Conservation (phyloP, 2,888 invertebrate species). For the Cloeon dipterum region DNA sequence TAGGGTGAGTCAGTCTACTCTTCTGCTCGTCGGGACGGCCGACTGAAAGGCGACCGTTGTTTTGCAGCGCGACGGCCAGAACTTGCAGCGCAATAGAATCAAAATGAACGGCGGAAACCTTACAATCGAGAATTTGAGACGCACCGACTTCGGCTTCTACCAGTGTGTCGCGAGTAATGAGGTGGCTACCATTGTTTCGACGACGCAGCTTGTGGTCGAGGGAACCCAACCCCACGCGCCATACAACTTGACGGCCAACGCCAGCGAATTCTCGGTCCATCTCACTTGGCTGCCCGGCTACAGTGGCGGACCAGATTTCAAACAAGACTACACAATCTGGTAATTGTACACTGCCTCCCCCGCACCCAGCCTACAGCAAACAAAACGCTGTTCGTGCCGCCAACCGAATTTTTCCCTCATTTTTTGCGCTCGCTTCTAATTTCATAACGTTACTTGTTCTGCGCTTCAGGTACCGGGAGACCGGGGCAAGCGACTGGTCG, state of each 20-base stretch:
- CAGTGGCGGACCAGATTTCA: slow-evolving; percentile 84
- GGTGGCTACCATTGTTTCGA: slow-evolving; percentile 82
- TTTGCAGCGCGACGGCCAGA: slow-evolving; percentile 46
- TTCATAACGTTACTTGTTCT: neutral
- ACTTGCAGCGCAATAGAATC: slow-evolving; percentile 57
- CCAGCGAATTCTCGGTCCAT: slow-evolving; percentile 75
- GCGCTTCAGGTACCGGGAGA: slow-evolving; percentile 45
- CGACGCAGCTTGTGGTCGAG: slow-evolving; percentile 73
- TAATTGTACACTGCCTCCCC: slow-evolving; percentile 10
- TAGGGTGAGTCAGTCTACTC: slow-evolving; percentile 25
- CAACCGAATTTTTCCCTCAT: neutral
- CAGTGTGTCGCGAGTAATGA: slow-evolving; percentile 91
- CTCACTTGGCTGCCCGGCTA: slow-evolving; percentile 87
- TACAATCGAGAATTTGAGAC: slow-evolving; percentile 65
- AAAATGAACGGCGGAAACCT: slow-evolving; percentile 69
- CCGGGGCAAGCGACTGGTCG: slow-evolving; percentile 73
- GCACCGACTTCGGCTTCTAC: slow-evolving; percentile 84
- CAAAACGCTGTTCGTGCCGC: neutral
- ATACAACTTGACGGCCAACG: slow-evolving; percentile 76
- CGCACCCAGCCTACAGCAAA: neutral
- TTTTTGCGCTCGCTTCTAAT: neutral
- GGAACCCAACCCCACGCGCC: slow-evolving; percentile 95
- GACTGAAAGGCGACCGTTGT: neutral
- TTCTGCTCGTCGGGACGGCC: neutral
- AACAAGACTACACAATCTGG: slow-evolving; percentile 90